phyloP scores from a whole-genome alignment of 1,140 invertebrate species.

The Adelges cooleyi region DNA sequence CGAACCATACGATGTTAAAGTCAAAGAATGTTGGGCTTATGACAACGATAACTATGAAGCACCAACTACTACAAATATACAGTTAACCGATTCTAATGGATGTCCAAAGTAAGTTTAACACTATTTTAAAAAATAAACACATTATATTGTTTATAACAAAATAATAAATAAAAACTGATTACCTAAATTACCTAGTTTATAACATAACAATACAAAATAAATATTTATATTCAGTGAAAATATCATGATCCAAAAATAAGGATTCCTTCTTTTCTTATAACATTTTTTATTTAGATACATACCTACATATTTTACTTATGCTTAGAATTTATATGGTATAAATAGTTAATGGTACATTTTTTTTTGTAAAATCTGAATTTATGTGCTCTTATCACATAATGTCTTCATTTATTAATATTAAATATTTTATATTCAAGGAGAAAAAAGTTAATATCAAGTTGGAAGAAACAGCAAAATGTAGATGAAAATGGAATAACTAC shows the following conservation, averaged over 20 bases:
- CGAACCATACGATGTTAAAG: constrained; percentile 52
- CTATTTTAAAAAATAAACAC: neutral
- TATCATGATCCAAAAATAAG: too few species aligned
- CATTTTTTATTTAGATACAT: too few species aligned
- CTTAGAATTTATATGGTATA: too few species aligned
- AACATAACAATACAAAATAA: neutral
- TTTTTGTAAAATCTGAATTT: too few species aligned
- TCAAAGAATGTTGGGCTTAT: constrained; percentile 61
- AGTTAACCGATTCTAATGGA: constrained; percentile 51
- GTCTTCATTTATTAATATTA: too few species aligned
- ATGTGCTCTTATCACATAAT: too few species aligned
- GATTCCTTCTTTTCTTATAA: too few species aligned
- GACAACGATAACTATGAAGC: constrained; percentile 52
- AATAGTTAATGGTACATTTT: too few species aligned
- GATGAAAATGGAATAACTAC: constrained; percentile 48
- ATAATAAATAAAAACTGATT: too few species aligned
- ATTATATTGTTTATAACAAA: neutral
- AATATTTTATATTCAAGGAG: constrained; percentile 45
- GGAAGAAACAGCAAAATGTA: constrained; percentile 48
- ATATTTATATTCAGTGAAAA: neutral
- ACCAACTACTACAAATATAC: constrained; percentile 47
- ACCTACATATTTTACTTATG: too few species aligned
- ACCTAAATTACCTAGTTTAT: too few species aligned
- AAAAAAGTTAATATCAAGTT: constrained; percentile 52
- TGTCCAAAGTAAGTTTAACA: constrained; percentile 51